Conservation (phyloP, 2,888 invertebrate species). For the Choreutis nemorana region DNA sequence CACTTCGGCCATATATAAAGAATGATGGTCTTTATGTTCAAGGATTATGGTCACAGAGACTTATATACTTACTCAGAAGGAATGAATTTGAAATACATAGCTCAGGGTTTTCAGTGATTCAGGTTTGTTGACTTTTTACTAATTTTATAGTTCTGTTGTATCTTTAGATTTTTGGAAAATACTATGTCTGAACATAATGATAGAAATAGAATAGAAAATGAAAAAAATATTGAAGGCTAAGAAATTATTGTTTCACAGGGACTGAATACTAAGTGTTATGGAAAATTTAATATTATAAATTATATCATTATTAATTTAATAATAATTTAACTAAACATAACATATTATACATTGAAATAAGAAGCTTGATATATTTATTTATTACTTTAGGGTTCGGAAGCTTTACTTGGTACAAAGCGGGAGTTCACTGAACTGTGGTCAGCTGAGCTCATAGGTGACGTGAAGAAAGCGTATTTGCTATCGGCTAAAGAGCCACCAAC, state of each 20-base stretch:
- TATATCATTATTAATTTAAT: not conserved
- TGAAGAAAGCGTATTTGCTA: constrained; percentile 39
- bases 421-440: constrained; percentile 48
- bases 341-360: not conserved
- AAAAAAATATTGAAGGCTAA: too few species aligned
- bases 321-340: constrained; percentile 1
- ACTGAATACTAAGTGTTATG: too few species aligned
- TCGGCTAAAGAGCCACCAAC: constrained; percentile 30
- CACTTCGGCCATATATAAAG: constrained; percentile 39
- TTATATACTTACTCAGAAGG: constrained; percentile 46
- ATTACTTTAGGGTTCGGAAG: constrained; percentile 31
- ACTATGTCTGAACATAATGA: too few species aligned
- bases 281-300: not conserved
- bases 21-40: constrained; percentile 44
- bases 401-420: constrained; percentile 32
- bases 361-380: constrained; percentile 1
- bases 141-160: not conserved
- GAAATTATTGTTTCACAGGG: too few species aligned
- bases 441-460: constrained; percentile 44
- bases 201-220: too few species aligned
- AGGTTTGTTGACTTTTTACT: constrained; percentile 22
- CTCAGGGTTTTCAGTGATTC: constrained; percentile 42
- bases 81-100: constrained; percentile 56
- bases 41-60: constrained; percentile 51
- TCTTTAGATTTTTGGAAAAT: too few species aligned